Percentiles rank a stretch among this genome's conserved stretches.
Conservation (phyloP, 2,888 invertebrate genomes). For the Megastigmus dorsalis region DNA sequence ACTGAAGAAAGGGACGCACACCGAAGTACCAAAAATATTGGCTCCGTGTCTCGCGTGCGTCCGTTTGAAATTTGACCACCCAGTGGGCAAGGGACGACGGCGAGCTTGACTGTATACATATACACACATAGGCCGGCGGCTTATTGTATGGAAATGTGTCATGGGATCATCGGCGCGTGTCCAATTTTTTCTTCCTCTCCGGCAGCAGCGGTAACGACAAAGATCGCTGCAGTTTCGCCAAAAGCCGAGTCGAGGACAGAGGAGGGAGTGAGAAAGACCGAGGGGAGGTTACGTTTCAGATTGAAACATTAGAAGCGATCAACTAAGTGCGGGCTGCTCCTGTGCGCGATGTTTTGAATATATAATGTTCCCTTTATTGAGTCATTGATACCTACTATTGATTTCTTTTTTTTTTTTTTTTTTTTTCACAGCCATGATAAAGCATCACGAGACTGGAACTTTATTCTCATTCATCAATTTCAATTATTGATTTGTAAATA, state of each 20-base stretch:
- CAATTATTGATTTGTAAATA: no score
- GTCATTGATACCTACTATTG: constrained; percentile 22
- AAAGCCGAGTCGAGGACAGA: not conserved
- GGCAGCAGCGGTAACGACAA: constrained; percentile 25
- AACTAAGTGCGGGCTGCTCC: constrained; percentile 38
- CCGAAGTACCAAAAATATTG: constrained; percentile 17
- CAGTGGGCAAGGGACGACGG: constrained; percentile 15
- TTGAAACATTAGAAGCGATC: constrained; percentile 53
- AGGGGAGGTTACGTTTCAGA: constrained; percentile 41
- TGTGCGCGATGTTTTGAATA: constrained; percentile 28
- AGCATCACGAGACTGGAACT: no score
- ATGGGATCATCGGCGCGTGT: constrained; percentile 48
- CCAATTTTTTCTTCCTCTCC: constrained; percentile 42
- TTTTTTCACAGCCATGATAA: no score
- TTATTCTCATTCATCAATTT: no score
- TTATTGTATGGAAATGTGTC: constrained; percentile 48
- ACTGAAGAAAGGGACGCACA: not conserved
- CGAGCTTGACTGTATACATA: constrained; percentile 3
- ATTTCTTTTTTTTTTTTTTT: no score
- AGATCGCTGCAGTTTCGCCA: not conserved
- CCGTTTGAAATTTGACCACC: constrained; percentile 49
- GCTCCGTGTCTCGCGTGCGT: not conserved
- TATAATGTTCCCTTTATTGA: constrained; percentile 28
- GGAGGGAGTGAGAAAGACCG: not conserved
- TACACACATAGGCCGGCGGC: no score